Base-by-base conservation (phyloP, 2,113 vertebrate genomes). In the Cisticola juncidis region DNA sequence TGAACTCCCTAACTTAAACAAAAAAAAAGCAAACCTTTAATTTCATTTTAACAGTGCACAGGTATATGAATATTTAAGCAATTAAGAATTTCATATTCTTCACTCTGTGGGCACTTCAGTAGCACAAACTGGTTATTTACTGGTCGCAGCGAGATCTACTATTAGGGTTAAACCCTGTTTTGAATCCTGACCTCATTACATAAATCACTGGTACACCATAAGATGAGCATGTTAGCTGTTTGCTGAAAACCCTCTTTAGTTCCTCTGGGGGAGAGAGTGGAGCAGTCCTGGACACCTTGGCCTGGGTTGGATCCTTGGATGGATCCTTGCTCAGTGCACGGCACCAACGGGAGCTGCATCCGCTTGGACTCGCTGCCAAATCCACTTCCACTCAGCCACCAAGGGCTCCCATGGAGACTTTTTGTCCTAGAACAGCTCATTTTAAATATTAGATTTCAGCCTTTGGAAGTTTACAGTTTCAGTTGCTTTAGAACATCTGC, bases 381-480 rank as follows among this genome's bases (percentile, higher is more conserved):
- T 92, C 57, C 48, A 89, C 92, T 44, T 97, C 96, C 90, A 81
- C 87, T 96, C 90, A 36, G 94, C 97, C 98, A 95, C 97, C 96
- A 66, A 61, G 91, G 91, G 97, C 98, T 97, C 97, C 97, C 90
- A 81, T 94, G 97, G 98, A 97, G 98, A 98, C 95, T 93, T 97
- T 97, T 98, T 95, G 97, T 95, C 61, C 96, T 94, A 94, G 92
- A 98, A 96, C 90, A 77, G 57, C 88, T 97, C 96, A 68, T 97
- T 97, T 88, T 92, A 95, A 95, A 95, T 98, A 97, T 97, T 97
- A 95, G 95, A 94, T 98, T 97, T 98, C 97, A 98, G 96, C 87
- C 97, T 98, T 95, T 95, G 92, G 96, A 95, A 95, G 97, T 97
- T 98, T 98, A 97, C 81, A 51, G 92, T 96, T 97, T 97, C 95